Evolutionary conservation across 1,140 invertebrate species (phyloP), one percentile per base, ranked within the genome.

Genomic region (Macrosteles quadrilineatus): DNA sequence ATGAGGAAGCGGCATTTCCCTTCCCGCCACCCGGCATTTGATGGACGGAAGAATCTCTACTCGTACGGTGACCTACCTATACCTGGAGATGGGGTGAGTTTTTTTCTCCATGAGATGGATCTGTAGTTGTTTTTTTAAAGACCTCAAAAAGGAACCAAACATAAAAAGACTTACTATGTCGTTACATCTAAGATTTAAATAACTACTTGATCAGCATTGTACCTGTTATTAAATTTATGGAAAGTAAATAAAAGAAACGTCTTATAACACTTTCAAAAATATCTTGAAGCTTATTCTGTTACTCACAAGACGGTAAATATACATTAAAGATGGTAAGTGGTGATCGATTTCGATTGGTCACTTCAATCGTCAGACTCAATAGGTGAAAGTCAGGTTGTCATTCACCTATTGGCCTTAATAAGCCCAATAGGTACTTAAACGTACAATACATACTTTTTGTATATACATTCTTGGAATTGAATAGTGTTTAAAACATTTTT

Each of bases 31-130:
- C 87, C 88, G 1, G 91, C 90, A 19, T 93, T 86, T 82, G 91
- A 93, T 82, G 91, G 91, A 4, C 84, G 81, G 23, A 89, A 86
- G 70, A 91, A 88, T 78, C 78, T 88, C 25, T 91, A 87, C 76
- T 85, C 78, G 45, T 74, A 73, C 30, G 69, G 55, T 27, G 6
- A 75, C 1, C 66, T 83, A 50, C 79, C 79, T 25, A 70, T 78
- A 14, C 45, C 66, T 0, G 40, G 74, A 30, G 1, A 29, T 36
- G 76, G 32, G 55, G 71, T 70, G 71, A 68, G 63, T 57, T 6
- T 45, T 40, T 17, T 9, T 9, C 17, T 9, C 17, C n/a, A n/a
- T n/a, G n/a, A 40, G 6, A 40, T 9, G 47, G 11, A 19, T 6
- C 21, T 53, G 21, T 14, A 11, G 47, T 14, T 53, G 6, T 53